phyloP scores from a whole-genome alignment of 2,113 vertebrate species.

The Salminus brasiliensis region DNA sequence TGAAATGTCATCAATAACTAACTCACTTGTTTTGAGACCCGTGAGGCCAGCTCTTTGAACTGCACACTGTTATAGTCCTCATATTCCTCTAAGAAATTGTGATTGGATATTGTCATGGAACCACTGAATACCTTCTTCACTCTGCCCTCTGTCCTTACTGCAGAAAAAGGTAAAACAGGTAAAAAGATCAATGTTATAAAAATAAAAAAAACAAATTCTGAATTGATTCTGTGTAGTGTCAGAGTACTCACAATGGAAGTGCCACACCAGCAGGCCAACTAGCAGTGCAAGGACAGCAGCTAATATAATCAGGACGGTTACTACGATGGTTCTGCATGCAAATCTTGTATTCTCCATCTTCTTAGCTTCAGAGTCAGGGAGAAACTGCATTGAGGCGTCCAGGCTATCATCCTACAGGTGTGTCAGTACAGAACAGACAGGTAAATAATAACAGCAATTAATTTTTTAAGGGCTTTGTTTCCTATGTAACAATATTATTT shows the following conservation, averaged over 20 bases:
- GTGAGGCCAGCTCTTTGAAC: constrained; percentile 60
- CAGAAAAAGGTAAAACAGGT: no score
- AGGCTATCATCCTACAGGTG: constrained; percentile 45
- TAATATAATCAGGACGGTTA: constrained; percentile 3
- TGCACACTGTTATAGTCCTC: constrained; percentile 60
- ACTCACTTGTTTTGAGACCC: constrained; percentile 64
- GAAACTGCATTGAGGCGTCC: constrained; percentile 34
- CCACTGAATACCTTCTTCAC: constrained; percentile 66
- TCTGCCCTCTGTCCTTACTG: constrained; percentile 57
- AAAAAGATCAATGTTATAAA: background rate
- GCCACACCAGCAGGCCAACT: constrained; percentile 71
- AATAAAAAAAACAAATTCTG: background rate
- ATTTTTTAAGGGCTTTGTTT: background rate
- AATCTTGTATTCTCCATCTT: constrained; percentile 58
- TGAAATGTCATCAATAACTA: background rate
- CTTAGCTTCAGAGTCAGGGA: constrained; percentile 46
- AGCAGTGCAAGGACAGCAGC: constrained; percentile 54
- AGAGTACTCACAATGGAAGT: constrained; percentile 69
- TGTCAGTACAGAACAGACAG: background rate
- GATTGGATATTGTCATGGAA: constrained; percentile 63
- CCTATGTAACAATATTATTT: background rate
- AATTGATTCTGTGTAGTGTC: background rate
- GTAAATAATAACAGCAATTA: background rate
- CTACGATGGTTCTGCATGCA: constrained; percentile 1
- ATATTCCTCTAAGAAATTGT: constrained; percentile 49